A percentile compares a stretch with the other conserved stretches of the same genome.
Evolutionary conservation across 2,797 vertebrate genomes (phyloP).

Genomic region (Furcifer pardalis): DNA sequence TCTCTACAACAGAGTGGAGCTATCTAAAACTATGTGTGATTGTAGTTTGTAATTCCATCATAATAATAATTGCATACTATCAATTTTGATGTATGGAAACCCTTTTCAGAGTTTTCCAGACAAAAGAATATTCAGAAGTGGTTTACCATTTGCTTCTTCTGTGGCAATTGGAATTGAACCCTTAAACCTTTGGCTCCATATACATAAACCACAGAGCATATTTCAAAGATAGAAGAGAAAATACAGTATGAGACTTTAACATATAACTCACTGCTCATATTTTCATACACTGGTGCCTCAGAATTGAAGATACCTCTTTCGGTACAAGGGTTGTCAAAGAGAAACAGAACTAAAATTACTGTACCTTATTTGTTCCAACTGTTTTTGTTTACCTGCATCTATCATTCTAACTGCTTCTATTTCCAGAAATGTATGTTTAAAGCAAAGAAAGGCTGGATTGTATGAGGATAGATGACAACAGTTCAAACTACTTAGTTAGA

Average conservation of each 20-base stretch:
- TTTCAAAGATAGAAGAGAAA: conserved; percentile 1
- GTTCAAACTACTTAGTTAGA: not conserved
- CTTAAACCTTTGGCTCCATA: too few relatives aligned
- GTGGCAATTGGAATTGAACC: too few relatives aligned
- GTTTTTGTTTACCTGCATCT: conserved; percentile 11
- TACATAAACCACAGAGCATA: too few relatives aligned
- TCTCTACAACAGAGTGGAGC: conserved; percentile 7
- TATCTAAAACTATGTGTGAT: conserved; percentile 30
- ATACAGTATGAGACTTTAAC: not conserved
- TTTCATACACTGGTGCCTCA: conserved; percentile 13
- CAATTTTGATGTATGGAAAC: too few relatives aligned
- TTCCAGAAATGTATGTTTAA: conserved; percentile 6
- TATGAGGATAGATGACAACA: not conserved
- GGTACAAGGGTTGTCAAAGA: conserved; percentile 8
- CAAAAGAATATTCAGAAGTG: too few relatives aligned
- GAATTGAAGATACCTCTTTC: conserved; percentile 10
- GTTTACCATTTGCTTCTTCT: too few relatives aligned
- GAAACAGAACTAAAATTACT: conserved; percentile 9
- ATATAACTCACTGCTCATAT: conserved; percentile 11
- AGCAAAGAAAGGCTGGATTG: not conserved
- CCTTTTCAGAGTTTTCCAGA: too few relatives aligned
- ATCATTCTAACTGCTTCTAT: conserved; percentile 2
- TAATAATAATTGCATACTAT: too few relatives aligned
- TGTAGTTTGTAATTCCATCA: conserved; percentile 28
- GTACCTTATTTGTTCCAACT: not conserved